A percentile compares a stretch with the other conserved stretches of the same genome.
Conservation (phyloP, 2,888 invertebrate species). For the Pocota personata region DNA sequence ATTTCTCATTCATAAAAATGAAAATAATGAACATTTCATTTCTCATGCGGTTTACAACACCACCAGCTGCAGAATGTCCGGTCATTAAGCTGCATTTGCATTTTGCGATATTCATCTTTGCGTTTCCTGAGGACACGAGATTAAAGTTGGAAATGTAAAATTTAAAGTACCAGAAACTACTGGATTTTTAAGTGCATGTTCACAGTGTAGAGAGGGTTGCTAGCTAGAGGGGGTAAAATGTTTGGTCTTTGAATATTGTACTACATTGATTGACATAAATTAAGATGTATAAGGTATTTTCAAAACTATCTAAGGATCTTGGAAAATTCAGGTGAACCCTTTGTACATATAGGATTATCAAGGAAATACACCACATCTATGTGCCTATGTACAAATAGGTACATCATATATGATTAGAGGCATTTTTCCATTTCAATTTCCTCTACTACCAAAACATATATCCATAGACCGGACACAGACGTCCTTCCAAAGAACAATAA, state of each 20-base stretch:
- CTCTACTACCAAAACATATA: not conserved
- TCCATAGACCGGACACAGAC: not conserved
- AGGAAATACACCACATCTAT: not conserved
- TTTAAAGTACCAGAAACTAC: not conserved
- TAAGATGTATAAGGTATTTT: too few species aligned
- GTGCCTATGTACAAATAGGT: too few species aligned
- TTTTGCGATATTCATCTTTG: not conserved
- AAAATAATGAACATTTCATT: not conserved
- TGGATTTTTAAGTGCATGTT: not conserved
- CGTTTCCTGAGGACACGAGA: not conserved
- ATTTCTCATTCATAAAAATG: not conserved
- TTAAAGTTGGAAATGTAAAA: conserved; percentile 6
- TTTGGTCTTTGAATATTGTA: too few species aligned
- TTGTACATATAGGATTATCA: not conserved
- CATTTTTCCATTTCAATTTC: not conserved
- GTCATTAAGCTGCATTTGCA: conserved; percentile 30
- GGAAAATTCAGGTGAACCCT: too few species aligned
- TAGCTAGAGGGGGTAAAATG: not conserved
- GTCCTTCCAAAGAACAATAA: conserved; percentile 4
- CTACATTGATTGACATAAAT: too few species aligned
- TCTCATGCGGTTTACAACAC: conserved; percentile 18
- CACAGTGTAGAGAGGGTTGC: not conserved
- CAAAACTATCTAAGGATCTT: too few species aligned
- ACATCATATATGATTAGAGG: too few species aligned
- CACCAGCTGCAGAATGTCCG: not conserved